Conservation (phyloP, 2,888 invertebrate species). For the Leptinotarsa juncta region DNA sequence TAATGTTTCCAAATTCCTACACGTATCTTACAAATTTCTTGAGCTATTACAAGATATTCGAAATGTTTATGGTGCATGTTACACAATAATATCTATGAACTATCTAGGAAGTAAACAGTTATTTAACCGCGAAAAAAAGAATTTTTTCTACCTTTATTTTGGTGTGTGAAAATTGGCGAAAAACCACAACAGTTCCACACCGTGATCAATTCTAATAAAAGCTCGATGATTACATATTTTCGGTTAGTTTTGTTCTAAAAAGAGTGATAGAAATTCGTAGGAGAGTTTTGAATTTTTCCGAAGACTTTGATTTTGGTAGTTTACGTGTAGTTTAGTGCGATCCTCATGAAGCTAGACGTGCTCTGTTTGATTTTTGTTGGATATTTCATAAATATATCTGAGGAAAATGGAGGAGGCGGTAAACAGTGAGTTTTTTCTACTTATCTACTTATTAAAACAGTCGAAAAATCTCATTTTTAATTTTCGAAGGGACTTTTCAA, state of each 20-base stretch:
- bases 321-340: conserved; percentile 7
- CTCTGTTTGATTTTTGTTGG: conserved; percentile 23
- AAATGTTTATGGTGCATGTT: not conserved
- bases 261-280: not conserved
- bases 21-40: not conserved
- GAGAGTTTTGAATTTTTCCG: not conserved
- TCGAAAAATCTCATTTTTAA: no score
- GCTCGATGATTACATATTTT: conserved; percentile 3
- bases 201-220: not conserved
- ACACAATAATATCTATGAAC: not conserved
- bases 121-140: conserved; percentile 8
- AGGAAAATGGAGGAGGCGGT: not conserved
- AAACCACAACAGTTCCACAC: conserved; percentile 5
- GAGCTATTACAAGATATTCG: conserved; percentile 1
- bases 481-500: no score
- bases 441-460: not conserved
- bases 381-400: conserved; percentile 9
- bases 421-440: conserved; percentile 23
- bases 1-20: no score
- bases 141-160: conserved; percentile 1
- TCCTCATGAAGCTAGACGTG: conserved; percentile 22
- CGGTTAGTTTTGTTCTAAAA: conserved; percentile 3
- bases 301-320: not conserved
- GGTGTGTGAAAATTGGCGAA: conserved; percentile 13
- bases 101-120: conserved; percentile 5